These are phyloP conservation scores for Otis tarda DNA, from an alignment of 2,113 vertebrate species.

Conservation along the genomic window DNA sequence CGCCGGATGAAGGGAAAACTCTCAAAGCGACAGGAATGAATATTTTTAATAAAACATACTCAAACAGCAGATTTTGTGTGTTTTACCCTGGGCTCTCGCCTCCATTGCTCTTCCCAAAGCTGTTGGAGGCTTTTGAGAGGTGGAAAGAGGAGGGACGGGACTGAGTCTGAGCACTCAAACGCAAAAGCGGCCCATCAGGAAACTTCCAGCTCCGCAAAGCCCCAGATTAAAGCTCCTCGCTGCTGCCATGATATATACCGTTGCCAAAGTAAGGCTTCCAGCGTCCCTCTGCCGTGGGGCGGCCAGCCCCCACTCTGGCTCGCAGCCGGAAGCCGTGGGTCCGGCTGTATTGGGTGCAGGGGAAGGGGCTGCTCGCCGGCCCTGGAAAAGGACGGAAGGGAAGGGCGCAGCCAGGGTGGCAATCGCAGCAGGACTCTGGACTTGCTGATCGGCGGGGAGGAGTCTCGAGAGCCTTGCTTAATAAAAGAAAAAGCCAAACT, in stretches of 20 bases:
- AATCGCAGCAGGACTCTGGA: not conserved
- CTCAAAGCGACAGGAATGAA: accelerated
- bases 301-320: not conserved
- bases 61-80: accelerated
- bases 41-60: not conserved
- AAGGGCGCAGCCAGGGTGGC: not conserved
- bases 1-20: not conserved
- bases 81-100: not conserved
- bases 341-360: accelerated
- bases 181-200: not conserved
- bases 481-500: accelerated
- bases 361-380: not conserved
- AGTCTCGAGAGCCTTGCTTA: not conserved
- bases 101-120: not conserved
- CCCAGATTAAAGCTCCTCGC: not conserved
- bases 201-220: not conserved
- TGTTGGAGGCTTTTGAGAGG: not conserved
- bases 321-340: not conserved
- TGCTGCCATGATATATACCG: accelerated
- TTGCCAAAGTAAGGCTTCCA: accelerated
- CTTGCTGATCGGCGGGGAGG: not conserved
- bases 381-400: not conserved
- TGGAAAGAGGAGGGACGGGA: not conserved
- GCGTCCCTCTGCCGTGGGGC: not conserved
- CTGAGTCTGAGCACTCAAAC: not conserved